Conservation (phyloP, 2,113 vertebrate species). For the Cebus imitator region DNA sequence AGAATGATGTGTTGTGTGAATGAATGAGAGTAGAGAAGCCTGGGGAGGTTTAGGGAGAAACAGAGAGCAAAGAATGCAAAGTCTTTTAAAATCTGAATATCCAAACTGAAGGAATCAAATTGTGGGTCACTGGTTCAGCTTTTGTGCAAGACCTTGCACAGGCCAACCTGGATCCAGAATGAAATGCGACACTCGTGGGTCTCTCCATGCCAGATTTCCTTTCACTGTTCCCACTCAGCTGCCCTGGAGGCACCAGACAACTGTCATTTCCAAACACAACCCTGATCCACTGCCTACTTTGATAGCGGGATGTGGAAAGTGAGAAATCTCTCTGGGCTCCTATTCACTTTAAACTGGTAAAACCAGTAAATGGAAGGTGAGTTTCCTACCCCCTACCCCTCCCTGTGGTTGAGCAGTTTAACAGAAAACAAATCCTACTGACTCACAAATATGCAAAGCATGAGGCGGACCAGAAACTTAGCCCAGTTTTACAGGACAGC, state of each 20-base stretch:
- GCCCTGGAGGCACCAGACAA: slow-evolving; percentile 17
- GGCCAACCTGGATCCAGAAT: slow-evolving; percentile 5
- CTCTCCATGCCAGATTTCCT: neutral
- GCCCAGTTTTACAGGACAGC: neutral
- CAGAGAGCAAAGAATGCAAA: neutral
- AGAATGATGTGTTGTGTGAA: neutral
- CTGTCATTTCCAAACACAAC: slow-evolving; percentile 43
- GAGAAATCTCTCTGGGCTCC: slow-evolving; percentile 62
- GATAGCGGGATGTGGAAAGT: slow-evolving; percentile 50
- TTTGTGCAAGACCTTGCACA: slow-evolving; percentile 39
- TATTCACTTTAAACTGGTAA: slow-evolving; percentile 43
- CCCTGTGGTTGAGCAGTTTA: neutral
- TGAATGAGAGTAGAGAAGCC: neutral
- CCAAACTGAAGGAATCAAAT: slow-evolving; percentile 40
- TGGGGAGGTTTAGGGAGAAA: neutral
- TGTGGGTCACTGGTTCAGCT: slow-evolving; percentile 45
- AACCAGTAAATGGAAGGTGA: neutral
- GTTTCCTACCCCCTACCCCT: neutral
- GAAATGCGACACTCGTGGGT: slow-evolving; percentile 34
- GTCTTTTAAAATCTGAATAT: slow-evolving; percentile 46
- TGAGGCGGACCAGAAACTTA: neutral
- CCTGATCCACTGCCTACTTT: neutral
- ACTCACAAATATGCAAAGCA: slow-evolving; percentile 17
- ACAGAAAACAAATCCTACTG: slow-evolving; percentile 42
- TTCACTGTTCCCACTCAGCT: slow-evolving; percentile 20